These are phyloP conservation scores for Papilio xuthus DNA, from an alignment of 1,140 invertebrate species.

Conservation along the genomic window DNA sequence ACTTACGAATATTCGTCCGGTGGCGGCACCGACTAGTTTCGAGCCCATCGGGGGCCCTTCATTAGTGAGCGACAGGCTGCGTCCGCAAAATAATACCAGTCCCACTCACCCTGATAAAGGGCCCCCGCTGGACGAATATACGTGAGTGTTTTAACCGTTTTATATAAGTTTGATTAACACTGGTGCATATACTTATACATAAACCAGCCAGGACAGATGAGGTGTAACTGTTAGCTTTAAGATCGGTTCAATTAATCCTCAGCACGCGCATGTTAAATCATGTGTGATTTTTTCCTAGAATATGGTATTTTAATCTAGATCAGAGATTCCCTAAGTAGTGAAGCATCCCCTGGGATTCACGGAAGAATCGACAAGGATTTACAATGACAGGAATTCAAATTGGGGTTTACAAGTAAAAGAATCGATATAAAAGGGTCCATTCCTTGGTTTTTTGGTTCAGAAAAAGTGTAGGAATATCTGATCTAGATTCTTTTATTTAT, in stretches of 20 bases:
- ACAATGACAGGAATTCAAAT: neutral
- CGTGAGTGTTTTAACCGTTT: no score
- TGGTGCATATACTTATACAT: constrained; percentile 80
- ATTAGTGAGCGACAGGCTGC: no score
- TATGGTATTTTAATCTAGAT: constrained; percentile 41
- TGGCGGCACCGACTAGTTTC: no score
- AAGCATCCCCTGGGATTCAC: neutral
- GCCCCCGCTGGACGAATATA: no score
- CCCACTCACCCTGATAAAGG: no score
- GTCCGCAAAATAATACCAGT: no score
- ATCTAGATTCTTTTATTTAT: constrained; percentile 31
- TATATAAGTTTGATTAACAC: no score
- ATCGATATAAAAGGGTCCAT: neutral
- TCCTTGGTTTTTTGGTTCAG: no score
- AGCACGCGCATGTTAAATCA: constrained; percentile 69
- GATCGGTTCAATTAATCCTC: constrained; percentile 48
- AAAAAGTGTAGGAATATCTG: neutral
- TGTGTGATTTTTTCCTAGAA: constrained; percentile 60
- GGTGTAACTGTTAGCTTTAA: constrained; percentile 56
- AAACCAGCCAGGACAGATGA: constrained; percentile 74
- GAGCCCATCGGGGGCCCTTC: no score
- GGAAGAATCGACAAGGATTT: neutral
- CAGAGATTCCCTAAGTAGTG: neutral
- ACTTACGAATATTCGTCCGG: no score
- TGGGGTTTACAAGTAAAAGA: neutral